phyloP scores from a whole-genome alignment of 2,888 invertebrate genomes.

The Drosophila infuscata region DNA sequence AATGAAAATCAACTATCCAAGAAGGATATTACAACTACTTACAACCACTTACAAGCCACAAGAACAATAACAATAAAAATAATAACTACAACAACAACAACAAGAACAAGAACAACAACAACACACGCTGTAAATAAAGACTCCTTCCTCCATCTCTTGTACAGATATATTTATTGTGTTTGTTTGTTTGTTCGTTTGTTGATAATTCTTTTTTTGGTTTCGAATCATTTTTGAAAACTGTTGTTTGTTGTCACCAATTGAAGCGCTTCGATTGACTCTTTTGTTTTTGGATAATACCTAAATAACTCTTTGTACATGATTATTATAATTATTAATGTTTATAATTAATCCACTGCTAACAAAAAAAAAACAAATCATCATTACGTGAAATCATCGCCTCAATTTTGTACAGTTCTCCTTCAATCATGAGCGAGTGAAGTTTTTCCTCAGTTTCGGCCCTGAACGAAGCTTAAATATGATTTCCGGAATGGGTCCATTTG shows the following conservation, averaged over 20 bases:
- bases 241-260: conserved; percentile 73
- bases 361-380: conserved; percentile 56
- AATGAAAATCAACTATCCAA: conserved; percentile 46
- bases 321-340: conserved; percentile 78
- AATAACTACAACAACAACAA: conserved; percentile 43
- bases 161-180: conserved; percentile 75
- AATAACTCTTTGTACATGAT: conserved; percentile 76
- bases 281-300: conserved; percentile 54
- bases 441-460: conserved; percentile 42
- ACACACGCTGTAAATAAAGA: conserved; percentile 70
- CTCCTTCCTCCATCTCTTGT: conserved; percentile 71
- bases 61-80: conserved; percentile 47
- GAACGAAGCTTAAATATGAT: conserved; percentile 53
- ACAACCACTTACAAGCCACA: conserved; percentile 43
- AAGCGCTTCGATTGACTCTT: conserved; percentile 65
- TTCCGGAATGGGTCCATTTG: conserved; percentile 54
- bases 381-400: conserved; percentile 50
- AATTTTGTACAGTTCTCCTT: conserved; percentile 69
- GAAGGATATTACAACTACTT: conserved; percentile 39
- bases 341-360: conserved; percentile 76
- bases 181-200: conserved; percentile 72
- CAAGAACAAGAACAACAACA: conserved; percentile 40
- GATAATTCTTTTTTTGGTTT: conserved; percentile 54
- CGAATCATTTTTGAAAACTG: conserved; percentile 49
- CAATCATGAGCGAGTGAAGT: conserved; percentile 58